Conservation (phyloP, 2,113 vertebrate genomes). For the Coturnix japonica region DNA sequence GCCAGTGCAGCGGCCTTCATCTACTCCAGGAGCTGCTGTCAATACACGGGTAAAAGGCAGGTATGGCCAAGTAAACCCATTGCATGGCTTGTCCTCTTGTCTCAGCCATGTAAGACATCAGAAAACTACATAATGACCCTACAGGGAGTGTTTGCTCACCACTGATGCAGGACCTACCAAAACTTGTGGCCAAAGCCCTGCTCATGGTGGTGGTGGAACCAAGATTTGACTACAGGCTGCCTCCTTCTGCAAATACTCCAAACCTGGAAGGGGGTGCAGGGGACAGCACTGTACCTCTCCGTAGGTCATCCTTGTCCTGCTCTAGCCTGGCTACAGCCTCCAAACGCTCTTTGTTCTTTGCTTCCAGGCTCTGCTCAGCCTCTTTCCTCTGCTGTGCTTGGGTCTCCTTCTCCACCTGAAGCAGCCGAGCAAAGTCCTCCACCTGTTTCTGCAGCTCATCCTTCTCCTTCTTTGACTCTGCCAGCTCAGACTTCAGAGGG, state of each 20-base stretch:
- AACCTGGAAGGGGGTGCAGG: not conserved
- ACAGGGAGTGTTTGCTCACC: no score
- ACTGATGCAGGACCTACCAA: not conserved
- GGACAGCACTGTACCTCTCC: conserved; percentile 71
- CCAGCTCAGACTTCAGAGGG: conserved; percentile 79
- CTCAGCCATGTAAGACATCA: not conserved
- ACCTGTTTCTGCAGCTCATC: conserved; percentile 70
- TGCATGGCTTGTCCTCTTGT: not conserved
- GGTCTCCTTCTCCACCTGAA: conserved; percentile 72
- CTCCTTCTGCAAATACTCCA: fast-evolving
- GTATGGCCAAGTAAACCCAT: not conserved
- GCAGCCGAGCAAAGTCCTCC: conserved; percentile 57
- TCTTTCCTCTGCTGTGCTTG: conserved; percentile 68
- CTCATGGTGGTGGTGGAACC: not conserved
- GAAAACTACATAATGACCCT: not conserved
- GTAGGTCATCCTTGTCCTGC: conserved; percentile 75
- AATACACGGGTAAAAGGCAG: not conserved
- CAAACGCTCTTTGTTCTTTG: conserved; percentile 58
- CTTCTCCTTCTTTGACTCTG: conserved; percentile 69
- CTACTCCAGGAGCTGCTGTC: not conserved
- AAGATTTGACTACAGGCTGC: not conserved
- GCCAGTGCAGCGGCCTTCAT: not conserved
- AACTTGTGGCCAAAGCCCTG: not conserved
- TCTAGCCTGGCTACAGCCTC: conserved; percentile 72
- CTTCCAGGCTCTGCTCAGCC: conserved; percentile 70